A percentile compares a stretch with the other conserved stretches of the same genome.
Evolutionary conservation across 2,113 vertebrate species (phyloP).

Genomic region (Paracyprichromis sp.): DNA sequence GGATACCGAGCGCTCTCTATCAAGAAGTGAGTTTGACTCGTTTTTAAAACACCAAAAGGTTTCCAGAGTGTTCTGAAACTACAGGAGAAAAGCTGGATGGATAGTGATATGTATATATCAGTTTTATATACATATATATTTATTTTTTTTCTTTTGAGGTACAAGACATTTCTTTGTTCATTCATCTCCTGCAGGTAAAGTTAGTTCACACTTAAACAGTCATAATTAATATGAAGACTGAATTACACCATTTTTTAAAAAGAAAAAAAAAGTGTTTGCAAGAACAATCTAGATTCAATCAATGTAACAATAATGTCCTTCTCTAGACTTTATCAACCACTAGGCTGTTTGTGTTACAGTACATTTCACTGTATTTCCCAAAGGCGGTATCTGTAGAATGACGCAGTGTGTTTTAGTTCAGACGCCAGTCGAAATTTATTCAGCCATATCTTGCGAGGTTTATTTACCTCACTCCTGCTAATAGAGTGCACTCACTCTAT

Average conservation of each 20-base stretch:
- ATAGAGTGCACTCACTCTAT: conserved; percentile 63
- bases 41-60: conserved; percentile 29
- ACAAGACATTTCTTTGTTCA: background rate
- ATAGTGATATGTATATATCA: background rate
- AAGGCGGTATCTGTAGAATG: conserved; percentile 32
- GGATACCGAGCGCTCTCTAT: conserved; percentile 27
- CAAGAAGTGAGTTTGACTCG: conserved; percentile 16
- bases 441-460: conserved; percentile 63
- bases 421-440: conserved; percentile 50
- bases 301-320: background rate
- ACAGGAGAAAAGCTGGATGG: background rate
- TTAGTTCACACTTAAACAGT: background rate
- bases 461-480: conserved; percentile 65
- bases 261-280: background rate
- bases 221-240: background rate
- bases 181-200: background rate
- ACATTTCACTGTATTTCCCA: conserved; percentile 54
- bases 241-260: background rate
- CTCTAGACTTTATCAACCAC: conserved; percentile 26
- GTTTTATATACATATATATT: background rate
- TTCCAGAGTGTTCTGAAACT: background rate
- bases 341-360: conserved; percentile 45
- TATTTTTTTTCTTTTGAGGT: background rate
- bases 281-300: background rate
- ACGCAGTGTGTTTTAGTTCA: conserved; percentile 24